A percentile compares a stretch with the other conserved stretches of the same genome.
Conservation (phyloP, 2,888 invertebrate genomes). For the Pegoplata infirma region DNA sequence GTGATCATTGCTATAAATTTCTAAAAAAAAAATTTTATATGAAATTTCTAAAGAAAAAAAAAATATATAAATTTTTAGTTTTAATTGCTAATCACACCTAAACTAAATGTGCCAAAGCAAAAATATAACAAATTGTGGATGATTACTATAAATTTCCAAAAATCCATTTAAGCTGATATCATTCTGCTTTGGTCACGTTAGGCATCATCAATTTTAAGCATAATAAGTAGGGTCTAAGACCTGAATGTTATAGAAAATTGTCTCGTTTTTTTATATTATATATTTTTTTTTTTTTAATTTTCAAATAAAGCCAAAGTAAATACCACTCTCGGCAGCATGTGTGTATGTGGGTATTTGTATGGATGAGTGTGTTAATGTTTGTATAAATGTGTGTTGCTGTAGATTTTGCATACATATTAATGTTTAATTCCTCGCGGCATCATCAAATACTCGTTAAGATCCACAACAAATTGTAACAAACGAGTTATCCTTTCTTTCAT, state of each 20-base stretch:
- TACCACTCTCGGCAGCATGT: slow-evolving; percentile 20
- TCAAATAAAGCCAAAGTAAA: slow-evolving; percentile 18
- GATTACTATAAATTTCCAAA: no score
- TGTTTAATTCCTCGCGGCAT: slow-evolving; percentile 69
- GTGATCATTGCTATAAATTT: no score
- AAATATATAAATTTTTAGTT: no score
- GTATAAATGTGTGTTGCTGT: neutral
- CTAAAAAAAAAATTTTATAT: no score
- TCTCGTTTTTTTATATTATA: slow-evolving; percentile 23
- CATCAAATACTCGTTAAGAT: slow-evolving; percentile 73
- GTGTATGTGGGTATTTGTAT: neutral
- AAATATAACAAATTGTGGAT: no score
- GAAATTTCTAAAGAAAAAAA: no score
- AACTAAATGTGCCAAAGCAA: no score
- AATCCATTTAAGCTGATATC: no score
- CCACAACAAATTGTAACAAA: slow-evolving; percentile 63
- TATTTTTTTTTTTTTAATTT: slow-evolving; percentile 28
- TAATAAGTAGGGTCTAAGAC: neutral
- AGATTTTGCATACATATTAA: slow-evolving; percentile 61
- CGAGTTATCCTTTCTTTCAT: slow-evolving; percentile 39
- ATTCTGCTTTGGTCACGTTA: neutral
- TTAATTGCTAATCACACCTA: no score
- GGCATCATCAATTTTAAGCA: neutral
- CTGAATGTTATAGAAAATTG: slow-evolving; percentile 30
- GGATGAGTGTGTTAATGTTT: slow-evolving; percentile 4